phyloP scores from a whole-genome alignment of 2,888 invertebrate species.

The Agrotis puta region DNA sequence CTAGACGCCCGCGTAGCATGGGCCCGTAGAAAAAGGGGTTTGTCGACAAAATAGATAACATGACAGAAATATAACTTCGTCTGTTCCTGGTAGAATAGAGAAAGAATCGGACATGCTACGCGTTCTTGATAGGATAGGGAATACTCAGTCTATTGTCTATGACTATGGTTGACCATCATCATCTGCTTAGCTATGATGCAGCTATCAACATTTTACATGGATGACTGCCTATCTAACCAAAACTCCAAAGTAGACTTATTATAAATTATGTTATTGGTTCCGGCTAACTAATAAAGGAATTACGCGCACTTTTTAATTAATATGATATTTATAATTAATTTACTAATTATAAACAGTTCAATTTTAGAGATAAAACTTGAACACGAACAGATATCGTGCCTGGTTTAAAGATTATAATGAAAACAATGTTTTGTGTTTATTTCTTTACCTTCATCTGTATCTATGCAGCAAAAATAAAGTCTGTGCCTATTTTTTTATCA shows the following conservation, averaged over 20 bases:
- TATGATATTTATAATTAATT: constrained; percentile 32
- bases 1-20: no score
- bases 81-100: no score
- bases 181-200: no score
- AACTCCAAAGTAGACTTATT: constrained; percentile 10
- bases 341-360: constrained; percentile 16
- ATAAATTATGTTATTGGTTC: constrained; percentile 5
- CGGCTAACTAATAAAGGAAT: constrained; percentile 35
- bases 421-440: constrained; percentile 23
- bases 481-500: constrained; percentile 13
- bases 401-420: constrained; percentile 14
- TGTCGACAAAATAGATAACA: no score
- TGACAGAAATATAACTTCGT: no score
- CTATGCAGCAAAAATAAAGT: constrained; percentile 16
- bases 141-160: no score
- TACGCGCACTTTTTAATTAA: constrained; percentile 34
- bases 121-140: no score
- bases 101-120: no score
- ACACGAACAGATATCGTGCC: constrained; percentile 35
- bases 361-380: constrained; percentile 26
- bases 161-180: no score
- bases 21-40: no score
- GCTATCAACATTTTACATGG: no score
- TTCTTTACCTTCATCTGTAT: constrained; percentile 13
- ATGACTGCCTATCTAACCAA: neutral